Percentiles rank a stretch among this genome's conserved stretches.
These are phyloP conservation scores for Eupithecia dodoneata DNA, from an alignment of 2,888 invertebrate species.

Conservation along the genomic window DNA sequence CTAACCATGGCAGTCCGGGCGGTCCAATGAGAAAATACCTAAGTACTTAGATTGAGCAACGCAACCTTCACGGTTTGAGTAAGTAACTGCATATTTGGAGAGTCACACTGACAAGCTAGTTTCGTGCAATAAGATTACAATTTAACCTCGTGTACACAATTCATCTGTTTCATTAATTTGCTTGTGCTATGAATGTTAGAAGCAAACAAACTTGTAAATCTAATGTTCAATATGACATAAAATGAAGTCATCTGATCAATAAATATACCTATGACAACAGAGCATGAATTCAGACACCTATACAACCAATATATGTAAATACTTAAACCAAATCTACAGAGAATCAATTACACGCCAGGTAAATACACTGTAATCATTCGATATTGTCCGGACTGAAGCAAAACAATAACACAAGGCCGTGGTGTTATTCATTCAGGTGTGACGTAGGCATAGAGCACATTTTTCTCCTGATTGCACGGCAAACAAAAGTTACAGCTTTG, in stretches of 20 bases:
- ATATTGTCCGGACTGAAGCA: slow-evolving; percentile 58
- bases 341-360: slow-evolving; percentile 42
- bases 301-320: slow-evolving; percentile 35
- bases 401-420: slow-evolving; percentile 74
- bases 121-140: slow-evolving; percentile 9
- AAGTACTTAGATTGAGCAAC: slow-evolving; percentile 55
- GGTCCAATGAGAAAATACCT: slow-evolving; percentile 56
- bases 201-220: background rate
- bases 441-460: slow-evolving; percentile 75
- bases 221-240: background rate
- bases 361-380: slow-evolving; percentile 51
- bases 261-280: slow-evolving; percentile 20
- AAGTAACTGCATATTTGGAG: slow-evolving; percentile 36
- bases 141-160: background rate
- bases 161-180: background rate
- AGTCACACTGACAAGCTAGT: slow-evolving; percentile 23
- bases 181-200: background rate
- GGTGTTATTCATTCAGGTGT: slow-evolving; percentile 73
- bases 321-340: slow-evolving; percentile 35
- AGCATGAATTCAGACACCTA: slow-evolving; percentile 14
- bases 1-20: slow-evolving; percentile 54
- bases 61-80: slow-evolving; percentile 56
- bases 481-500: slow-evolving; percentile 67
- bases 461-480: slow-evolving; percentile 77
- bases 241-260: background rate